Evolutionary conservation across 2,113 vertebrate species (phyloP).

Genomic region (Centropus unirufus): DNA sequence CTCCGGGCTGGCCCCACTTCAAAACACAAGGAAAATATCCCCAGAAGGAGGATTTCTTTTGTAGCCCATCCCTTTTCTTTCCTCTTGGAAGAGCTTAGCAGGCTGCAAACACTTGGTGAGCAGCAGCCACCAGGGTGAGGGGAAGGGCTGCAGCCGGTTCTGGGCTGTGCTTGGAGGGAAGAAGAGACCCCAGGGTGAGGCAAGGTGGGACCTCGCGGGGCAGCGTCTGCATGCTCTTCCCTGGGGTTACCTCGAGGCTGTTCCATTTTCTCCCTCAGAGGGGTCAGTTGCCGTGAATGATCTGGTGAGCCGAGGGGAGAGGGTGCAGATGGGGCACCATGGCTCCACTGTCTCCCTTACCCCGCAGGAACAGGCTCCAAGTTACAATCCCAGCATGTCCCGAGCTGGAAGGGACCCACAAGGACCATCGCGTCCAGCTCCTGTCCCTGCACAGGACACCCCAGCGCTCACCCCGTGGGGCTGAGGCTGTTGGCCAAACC

Average conservation of each 20-base stretch:
- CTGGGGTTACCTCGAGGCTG: neutral
- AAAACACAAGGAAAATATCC: constrained; percentile 69
- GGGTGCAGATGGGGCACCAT: neutral
- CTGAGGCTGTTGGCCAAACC: too few species aligned
- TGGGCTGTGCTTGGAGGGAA: neutral
- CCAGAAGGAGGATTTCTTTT: constrained; percentile 42
- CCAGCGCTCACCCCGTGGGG: too few species aligned
- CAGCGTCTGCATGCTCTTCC: neutral
- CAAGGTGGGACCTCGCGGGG: neutral
- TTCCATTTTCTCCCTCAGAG: constrained; percentile 1
- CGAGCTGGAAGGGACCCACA: too few species aligned
- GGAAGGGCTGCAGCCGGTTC: neutral
- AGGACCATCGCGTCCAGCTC: too few species aligned
- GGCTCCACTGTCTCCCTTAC: neutral
- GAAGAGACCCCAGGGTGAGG: neutral
- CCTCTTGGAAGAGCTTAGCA: constrained; percentile 38
- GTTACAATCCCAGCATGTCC: neutral
- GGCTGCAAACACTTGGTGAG: constrained; percentile 31
- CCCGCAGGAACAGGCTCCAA: neutral
- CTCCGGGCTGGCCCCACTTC: constrained; percentile 56
- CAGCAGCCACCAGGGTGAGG: neutral
- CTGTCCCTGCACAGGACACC: too few species aligned
- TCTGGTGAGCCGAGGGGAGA: neutral
- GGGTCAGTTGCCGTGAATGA: neutral
- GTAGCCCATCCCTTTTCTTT: constrained; percentile 48